Evolutionary conservation across 2,888 invertebrate genomes (phyloP), one percentile per base, ranked within the genome.

Genomic region (Chrysolina haemoptera): DNA sequence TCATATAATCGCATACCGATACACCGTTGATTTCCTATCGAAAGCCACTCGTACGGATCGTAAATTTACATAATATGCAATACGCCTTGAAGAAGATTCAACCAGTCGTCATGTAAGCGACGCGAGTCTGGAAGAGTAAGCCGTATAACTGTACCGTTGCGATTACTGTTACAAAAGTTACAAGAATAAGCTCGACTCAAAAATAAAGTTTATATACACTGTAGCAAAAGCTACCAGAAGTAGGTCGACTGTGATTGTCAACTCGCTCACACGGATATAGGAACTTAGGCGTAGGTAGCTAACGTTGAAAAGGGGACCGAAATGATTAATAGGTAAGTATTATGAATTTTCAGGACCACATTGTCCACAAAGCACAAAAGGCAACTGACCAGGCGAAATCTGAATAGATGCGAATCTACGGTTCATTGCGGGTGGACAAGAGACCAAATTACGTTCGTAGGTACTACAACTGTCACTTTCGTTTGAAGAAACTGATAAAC

Each of bases 131-230:
- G n/a, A 27, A 59, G 59, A 59, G 59, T 59, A 59, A 59, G 59
- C 59, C 59, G 59, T 59, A 59, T 59, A 59, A 59, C 59, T 59
- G 59, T 59, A 59, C 59, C 22, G n/a, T 59, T 14, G 59, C 59
- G 35, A 35, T 59, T 59, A 59, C 59, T 16, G 59, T 59, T 59
- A 59, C 35, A 59, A 59, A 59, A 59, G 59, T 59, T 59, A 59
- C 59, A 59, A n/a, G 59, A 59, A 59, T 59, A 59, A 59, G 59
- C 59, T 59, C 59, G 27, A 35, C 59, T 27, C 59, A n/a, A 59
- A 59, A 59, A 59, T 59, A 35, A 59, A 59, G 59, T 59, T 59
- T 22, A 59, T 59, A 59, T 59, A 59, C 59, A 50, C n/a, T 59
- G 27, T 59, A 27, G 59, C 59, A 59, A 59, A 59, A 59, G 59